Base-by-base conservation (phyloP, 2,888 invertebrate genomes). In the Nomada fucata region DNA sequence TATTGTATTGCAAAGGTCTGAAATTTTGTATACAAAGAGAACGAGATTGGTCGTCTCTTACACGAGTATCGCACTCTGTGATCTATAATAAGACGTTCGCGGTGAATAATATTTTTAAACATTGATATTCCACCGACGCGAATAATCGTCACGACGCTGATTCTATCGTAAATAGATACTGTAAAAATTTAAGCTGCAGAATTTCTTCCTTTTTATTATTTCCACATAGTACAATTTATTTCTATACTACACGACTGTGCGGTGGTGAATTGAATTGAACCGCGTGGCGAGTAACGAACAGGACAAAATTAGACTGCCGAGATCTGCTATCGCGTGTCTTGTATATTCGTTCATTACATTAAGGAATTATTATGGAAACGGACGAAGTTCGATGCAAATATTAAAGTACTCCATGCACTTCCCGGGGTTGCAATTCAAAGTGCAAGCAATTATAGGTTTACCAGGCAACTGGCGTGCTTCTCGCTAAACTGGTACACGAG, bases 401-500 rank as follows among this genome's bases (percentile, higher is more conserved):
- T 59, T 47, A 9, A 70, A 20, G 29, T 44, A 15, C 57, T 71
- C 60, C 20, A 60, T 36, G 13, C 29, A 11, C 50, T 53, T 23
- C 13, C 1, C 50, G 20, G 23, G 7, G 5, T 26, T 1, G 50
- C 18, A 65, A 74, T 81, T 68, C 64, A 59, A 74, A 64, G 36
- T n/a, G 29, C 23, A 10, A 10, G 60, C 55, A 67, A 81, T 75
- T 70, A 64, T 29, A 61, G 36, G 61, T 69, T 82, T 55, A 83
- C 70, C 78, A 70, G 67, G 47, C 69, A 64, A 53, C 47, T 18
- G 59, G 20, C 10, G 29, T 23, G 59, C 55, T 55, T 52, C 64
- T 18, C 60, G 61, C 26, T 71, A 72, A 59, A 68, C 29, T 42
- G 73, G 71, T 72, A 71, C 64, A 83, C 68, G 74, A 85, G 85